Base-by-base conservation (phyloP, 2,888 invertebrate species). In the Temnothorax rugatulus region DNA sequence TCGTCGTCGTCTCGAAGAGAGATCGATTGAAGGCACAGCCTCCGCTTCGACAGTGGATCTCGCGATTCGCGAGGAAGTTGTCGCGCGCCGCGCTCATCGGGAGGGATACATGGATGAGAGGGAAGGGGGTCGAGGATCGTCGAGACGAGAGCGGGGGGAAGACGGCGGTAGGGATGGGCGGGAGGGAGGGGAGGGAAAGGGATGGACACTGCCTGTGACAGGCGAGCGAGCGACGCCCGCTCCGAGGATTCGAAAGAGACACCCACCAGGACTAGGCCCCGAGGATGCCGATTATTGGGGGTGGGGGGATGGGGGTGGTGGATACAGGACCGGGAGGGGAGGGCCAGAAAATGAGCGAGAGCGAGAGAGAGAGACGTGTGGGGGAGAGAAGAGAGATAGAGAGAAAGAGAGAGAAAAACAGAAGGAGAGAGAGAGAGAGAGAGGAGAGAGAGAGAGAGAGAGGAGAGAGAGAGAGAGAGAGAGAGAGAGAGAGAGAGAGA, bases 391-490 rank as follows among this genome's bases (percentile, higher is more conserved):
- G 29, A 82, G 25, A 66, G 69, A 61, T 38, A 57, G 18, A n/a
- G 34, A 50, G 15, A 61, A 1, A 59, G 59, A 34, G n/a, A 54
- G 44, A 68, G n/a, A 11, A 5, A 52, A 8, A n/a, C n/a, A n/a
- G n/a, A n/a, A n/a, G n/a, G 29, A 25, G 4, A n/a, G 13, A n/a
- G 61, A 29, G 4, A n/a, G 25, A 75, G 47, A 47, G 2, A 47
- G 47, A 63, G n/a, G 50, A 63, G 34, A 74, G 87, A 88, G 82
- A 86, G 73, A 88, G 83, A 86, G 83, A 90, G 88, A 87, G 87
- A 63, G n/a, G 34, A 76, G 88, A 88, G 83, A 86, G 73, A 88
- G 84, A 86, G 84, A 89, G 88, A 88, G 87, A 41, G 71, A 82
- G 63, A 64, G 25, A 54, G 13, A 52, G 34, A 5, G 18, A 13